Conservation (phyloP, 2,113 vertebrate genomes). For the Bettongia penicillata region DNA sequence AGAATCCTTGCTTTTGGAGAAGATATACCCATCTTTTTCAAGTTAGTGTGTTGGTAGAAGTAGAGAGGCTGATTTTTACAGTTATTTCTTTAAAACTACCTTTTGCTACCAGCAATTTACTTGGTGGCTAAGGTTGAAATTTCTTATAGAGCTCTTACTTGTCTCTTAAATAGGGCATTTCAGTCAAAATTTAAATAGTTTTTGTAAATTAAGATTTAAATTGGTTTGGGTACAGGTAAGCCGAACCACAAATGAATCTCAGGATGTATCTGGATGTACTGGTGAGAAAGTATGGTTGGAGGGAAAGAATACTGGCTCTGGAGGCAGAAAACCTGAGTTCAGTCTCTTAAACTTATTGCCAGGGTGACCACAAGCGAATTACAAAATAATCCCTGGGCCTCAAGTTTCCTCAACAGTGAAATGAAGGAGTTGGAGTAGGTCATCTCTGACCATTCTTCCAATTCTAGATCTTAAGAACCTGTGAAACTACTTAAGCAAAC, state of each 20-base stretch:
- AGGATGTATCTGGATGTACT: neutral
- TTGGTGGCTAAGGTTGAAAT: neutral
- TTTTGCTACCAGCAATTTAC: neutral
- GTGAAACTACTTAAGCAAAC: neutral
- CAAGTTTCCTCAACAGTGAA: neutral
- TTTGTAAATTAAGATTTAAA: neutral
- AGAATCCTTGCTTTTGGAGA: neutral
- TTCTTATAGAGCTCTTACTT: neutral
- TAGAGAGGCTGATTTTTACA: neutral
- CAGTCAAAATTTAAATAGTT: neutral
- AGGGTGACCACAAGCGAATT: neutral
- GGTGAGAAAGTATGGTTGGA: neutral
- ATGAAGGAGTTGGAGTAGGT: neutral
- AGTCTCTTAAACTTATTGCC: neutral
- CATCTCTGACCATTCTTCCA: neutral
- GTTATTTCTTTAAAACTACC: neutral
- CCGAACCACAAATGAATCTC: neutral
- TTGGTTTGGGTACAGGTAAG: neutral
- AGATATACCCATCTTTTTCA: neutral
- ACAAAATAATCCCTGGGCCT: neutral
- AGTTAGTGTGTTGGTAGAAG: neutral
- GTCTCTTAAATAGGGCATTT: neutral
- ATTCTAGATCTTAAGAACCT: neutral
- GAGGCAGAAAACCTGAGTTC: neutral
- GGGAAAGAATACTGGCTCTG: neutral